phyloP scores from a whole-genome alignment of 53 echinoderm and acorn worm genomes.

The Paracentrotus lividus region DNA sequence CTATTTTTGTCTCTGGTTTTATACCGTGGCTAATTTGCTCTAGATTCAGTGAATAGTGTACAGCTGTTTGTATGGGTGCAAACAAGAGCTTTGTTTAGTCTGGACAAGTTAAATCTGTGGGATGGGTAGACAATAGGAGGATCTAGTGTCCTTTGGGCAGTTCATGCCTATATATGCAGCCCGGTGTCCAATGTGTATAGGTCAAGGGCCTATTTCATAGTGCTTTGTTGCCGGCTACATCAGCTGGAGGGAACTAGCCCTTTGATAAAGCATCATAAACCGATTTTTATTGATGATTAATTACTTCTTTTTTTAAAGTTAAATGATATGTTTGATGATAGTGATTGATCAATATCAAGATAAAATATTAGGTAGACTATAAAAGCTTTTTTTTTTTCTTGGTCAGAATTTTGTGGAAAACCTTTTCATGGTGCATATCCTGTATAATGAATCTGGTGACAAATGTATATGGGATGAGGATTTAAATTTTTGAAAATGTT shows the following conservation, averaged over 20 bases:
- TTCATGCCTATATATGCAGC: neutral
- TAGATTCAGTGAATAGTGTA: neutral
- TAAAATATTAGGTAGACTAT: too few relatives aligned
- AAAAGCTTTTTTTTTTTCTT: too few relatives aligned
- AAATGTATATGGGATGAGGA: too few relatives aligned
- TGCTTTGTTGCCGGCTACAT: neutral
- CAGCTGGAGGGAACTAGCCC: neutral
- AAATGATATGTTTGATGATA: too few relatives aligned
- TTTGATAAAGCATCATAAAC: neutral
- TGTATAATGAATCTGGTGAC: too few relatives aligned
- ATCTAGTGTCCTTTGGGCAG: neutral
- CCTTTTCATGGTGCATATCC: too few relatives aligned
- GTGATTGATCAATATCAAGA: too few relatives aligned
- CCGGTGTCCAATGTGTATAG: neutral
- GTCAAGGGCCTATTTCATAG: neutral
- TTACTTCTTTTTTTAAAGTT: neutral
- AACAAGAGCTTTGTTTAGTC: slow-evolving; percentile 19
- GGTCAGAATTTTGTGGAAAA: too few relatives aligned
- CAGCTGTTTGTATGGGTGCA: slow-evolving; percentile 4
- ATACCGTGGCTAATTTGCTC: slow-evolving; percentile 37
- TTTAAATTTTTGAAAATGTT: too few relatives aligned
- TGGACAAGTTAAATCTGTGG: neutral
- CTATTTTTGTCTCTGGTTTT: slow-evolving; percentile 20
- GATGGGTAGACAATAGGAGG: neutral
- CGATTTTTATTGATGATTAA: neutral